Evolutionary conservation across 2,888 invertebrate species (phyloP), one percentile per base, ranked within the genome.

Genomic region (Lochmaea capreae): DNA sequence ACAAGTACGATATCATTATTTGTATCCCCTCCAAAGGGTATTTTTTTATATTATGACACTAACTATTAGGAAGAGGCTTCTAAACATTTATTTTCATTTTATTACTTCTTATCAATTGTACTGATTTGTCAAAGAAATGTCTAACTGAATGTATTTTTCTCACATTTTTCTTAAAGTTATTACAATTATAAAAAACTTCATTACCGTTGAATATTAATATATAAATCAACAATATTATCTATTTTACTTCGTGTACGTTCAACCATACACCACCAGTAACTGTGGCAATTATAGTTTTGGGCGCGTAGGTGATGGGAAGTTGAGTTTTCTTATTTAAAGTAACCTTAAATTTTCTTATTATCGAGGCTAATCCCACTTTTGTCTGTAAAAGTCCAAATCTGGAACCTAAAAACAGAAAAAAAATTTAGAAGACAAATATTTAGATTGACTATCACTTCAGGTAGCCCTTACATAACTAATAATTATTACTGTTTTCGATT

Each of bases 301-400:
- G 39, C 16, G 63, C 73, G 33, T 79, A 79, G 52, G 71, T 70
- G n/a, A 80, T 14, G 2, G 75, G 73, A 11, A 46, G 10, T 54
- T 49, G 71, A 1, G 78, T 79, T 72, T 77, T 80, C n/a, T 76
- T 63, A 57, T 77, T 80, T 46, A 81, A 61, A 33, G 73, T 71
- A 2, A 81, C 72, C 18, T 76, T 77, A 59, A 76, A 80, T 66
- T 81, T 78, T 58, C 69, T 73, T 18, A 84, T 16, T 59, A 79
- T 72, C 9, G 74, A 72, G 10, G 77, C 67, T 9, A 84, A 58
- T 2, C 79, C 83, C 11, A 82, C 73, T 76, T 84, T 85, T 9
- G 79, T 77, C 77, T 84, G 83, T 62, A 84, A 63, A 43, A 83
- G 61, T 12, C 82, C 85, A 79, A 84, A 84, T 14, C 84, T 76